Evolutionary conservation across 2,797 vertebrate species (phyloP).

Genomic region (Xenopus petersii): DNA sequence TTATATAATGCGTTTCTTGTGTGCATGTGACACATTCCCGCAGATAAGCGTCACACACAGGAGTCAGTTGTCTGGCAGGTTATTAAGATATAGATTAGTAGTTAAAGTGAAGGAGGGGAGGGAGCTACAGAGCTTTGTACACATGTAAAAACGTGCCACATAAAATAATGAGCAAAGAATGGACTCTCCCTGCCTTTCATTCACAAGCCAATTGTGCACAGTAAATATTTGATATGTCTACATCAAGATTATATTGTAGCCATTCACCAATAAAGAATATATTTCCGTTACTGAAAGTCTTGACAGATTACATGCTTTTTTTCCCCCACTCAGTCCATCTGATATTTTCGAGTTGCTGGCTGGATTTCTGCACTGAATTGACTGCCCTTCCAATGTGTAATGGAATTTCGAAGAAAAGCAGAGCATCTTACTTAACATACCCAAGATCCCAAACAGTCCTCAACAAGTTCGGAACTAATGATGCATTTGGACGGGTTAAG

Average conservation of each 20-base stretch:
- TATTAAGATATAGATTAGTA: slow-evolving; percentile 75
- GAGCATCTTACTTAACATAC: too few species aligned
- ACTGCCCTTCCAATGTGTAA: too few species aligned
- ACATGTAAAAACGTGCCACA: slow-evolving; percentile 59
- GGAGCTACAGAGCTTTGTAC: slow-evolving; percentile 66
- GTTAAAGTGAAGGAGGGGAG: slow-evolving; percentile 56
- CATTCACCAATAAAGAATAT: slow-evolving; percentile 29
- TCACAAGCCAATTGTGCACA: slow-evolving; percentile 56
- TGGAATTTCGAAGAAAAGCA: too few species aligned
- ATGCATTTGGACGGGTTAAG: too few species aligned
- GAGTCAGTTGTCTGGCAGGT: slow-evolving; percentile 78
- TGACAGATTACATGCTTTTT: not conserved
- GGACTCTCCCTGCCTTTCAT: slow-evolving; percentile 61
- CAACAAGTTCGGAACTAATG: too few species aligned
- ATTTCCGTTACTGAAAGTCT: slow-evolving; percentile 34
- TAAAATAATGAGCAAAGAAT: slow-evolving; percentile 63
- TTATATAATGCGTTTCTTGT: slow-evolving; percentile 67
- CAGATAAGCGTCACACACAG: slow-evolving; percentile 72
- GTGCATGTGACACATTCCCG: slow-evolving; percentile 69
- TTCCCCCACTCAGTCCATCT: not conserved
- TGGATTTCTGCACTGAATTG: too few species aligned
- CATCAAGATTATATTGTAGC: slow-evolving; percentile 47
- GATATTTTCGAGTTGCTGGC: too few species aligned
- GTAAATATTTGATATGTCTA: slow-evolving; percentile 60
- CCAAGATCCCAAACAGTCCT: too few species aligned